Base-by-base conservation (phyloP, 92 coral and sea anemone genomes). In the Blastomussa wellsi region DNA sequence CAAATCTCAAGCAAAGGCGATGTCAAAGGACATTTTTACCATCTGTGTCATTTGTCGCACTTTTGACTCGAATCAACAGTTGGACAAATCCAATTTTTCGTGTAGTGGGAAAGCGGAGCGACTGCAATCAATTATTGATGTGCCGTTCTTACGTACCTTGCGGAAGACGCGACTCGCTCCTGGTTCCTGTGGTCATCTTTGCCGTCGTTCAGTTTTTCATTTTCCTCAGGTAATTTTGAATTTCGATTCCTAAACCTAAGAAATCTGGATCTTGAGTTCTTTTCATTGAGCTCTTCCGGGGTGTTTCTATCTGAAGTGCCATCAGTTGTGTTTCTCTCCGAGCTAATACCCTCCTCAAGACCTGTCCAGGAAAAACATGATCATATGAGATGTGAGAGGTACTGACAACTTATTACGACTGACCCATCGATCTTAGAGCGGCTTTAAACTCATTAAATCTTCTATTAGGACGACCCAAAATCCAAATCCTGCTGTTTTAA, bases 101-200 rank as follows among this genome's bases (percentile, higher is more conserved):
- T n/a, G n/a, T n/a, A n/a, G 49, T 44, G 49, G 6, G 49, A 44
- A 41, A 44, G 11, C 11, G 49, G 49, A 44, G 49, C 12, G 49
- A 44, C 11, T 8, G 6, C 20, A n/a, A 76, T 20, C 20, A 15
- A 14, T 26, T 28, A 62, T 22, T 22, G 2, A 62, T 62, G 17
- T 62, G 33, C 35, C 68, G 9, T 44, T 67, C 66, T 80, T 22
- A n/a, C n/a, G n/a, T n/a, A 83, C 87, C 87, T 41, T 74, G 26
- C 42, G 36, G 26, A 26, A 24, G 57, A 62, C 24, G 62, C 48
- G 26, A 26, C 15, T 10, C 51, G 52, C 74, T 74, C 62, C 9
- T 74, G 57, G 31, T 31, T 59, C 8, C 17, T 71, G 22, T 53
- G 24, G 38, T 11, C 79, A 4, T 52, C 51, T 15, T 48, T 55